Conservation (phyloP, 2,113 vertebrate species). For the Verasper variegatus region DNA sequence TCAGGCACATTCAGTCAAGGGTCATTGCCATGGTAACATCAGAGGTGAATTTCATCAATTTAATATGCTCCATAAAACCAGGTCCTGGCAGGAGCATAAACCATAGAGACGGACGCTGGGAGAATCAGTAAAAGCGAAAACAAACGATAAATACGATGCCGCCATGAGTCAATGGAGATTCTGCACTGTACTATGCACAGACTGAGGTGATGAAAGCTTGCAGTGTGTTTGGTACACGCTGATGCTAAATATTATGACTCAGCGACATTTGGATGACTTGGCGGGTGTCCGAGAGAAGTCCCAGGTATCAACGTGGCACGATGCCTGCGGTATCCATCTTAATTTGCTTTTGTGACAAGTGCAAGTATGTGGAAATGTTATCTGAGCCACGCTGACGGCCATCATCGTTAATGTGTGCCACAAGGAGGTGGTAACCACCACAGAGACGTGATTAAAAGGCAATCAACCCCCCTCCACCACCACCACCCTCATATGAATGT, state of each 20-base stretch:
- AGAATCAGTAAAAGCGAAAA: slow-evolving; percentile 12
- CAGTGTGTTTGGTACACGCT: neutral
- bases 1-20: slow-evolving; percentile 32
- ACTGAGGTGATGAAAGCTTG: slow-evolving; percentile 13
- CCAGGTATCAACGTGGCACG: slow-evolving; percentile 38
- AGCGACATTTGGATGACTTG: slow-evolving; percentile 36
- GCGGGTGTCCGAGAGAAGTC: slow-evolving; percentile 51
- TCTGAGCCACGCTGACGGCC: slow-evolving; percentile 47
- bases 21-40: slow-evolving; percentile 44
- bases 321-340: slow-evolving; percentile 55
- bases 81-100: slow-evolving; percentile 23
- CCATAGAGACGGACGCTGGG: slow-evolving; percentile 2
- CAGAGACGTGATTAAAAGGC: slow-evolving; percentile 68
- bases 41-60: slow-evolving; percentile 29
- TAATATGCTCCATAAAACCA: slow-evolving; percentile 32
- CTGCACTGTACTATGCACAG: neutral
- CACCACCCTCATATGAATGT: neutral
- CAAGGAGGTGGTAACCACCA: slow-evolving; percentile 54
- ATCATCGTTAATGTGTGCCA: slow-evolving; percentile 70
- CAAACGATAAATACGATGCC: slow-evolving; percentile 13
- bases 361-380: slow-evolving; percentile 72
- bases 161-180: neutral
- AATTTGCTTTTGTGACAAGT: slow-evolving; percentile 65
- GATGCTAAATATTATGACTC: slow-evolving; percentile 36
- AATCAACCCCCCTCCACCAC: slow-evolving; percentile 35